Evolutionary conservation across 53 echinoderm and acorn worm species (phyloP).

Genomic region (Antedon mediterranea): DNA sequence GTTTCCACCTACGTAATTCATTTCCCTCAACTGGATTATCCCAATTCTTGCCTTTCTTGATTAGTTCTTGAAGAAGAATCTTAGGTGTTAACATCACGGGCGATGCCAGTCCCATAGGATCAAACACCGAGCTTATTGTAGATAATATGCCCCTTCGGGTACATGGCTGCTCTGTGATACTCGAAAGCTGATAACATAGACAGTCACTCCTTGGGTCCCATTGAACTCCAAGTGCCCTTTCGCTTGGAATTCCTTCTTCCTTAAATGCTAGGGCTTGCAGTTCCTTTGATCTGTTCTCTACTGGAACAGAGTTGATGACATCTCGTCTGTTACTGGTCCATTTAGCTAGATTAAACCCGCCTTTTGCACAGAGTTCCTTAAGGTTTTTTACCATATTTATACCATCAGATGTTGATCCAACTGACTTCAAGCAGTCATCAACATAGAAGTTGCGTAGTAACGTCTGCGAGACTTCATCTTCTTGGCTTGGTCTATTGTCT

Average conservation of each 20-base stretch:
- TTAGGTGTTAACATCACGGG: constrained; percentile 44
- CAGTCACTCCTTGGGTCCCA: not conserved
- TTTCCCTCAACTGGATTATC: constrained; percentile 32
- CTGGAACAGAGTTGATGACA: not conserved
- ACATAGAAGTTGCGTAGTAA: not conserved
- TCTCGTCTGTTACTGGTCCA: not conserved
- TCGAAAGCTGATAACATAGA: not conserved
- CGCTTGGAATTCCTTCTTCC: not conserved
- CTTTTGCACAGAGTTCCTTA: not conserved
- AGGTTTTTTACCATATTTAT: not conserved
- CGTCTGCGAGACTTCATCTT: not conserved
- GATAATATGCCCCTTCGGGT: not conserved
- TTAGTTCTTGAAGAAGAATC: constrained; percentile 34
- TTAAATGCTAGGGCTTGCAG: not conserved
- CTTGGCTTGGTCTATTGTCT: not conserved
- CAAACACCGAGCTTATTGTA: not conserved
- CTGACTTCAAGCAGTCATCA: not conserved
- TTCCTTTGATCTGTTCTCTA: not conserved
- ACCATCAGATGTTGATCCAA: not conserved
- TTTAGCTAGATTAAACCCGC: not conserved
- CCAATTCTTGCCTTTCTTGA: constrained; percentile 34
- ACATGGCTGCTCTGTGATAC: not conserved
- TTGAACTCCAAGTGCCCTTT: not conserved
- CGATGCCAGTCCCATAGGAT: constrained; percentile 36
- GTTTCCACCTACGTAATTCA: constrained; percentile 20